A percentile compares a stretch with the other conserved stretches of the same genome.
These are phyloP conservation scores for Poecilobothrus nobilitatus DNA, from an alignment of 2,888 invertebrate genomes.

Conservation along the genomic window DNA sequence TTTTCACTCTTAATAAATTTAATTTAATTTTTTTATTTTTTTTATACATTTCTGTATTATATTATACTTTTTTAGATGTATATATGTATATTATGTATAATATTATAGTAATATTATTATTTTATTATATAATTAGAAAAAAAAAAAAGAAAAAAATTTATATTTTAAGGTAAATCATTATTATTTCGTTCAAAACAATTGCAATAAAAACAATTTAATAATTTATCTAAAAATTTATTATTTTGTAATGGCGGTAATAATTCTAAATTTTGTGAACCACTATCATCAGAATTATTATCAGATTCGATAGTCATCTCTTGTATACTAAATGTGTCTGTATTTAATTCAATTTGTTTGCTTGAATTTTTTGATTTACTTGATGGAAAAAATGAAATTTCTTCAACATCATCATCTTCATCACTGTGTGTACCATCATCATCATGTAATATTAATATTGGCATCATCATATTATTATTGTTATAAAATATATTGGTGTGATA, in stretches of 20 bases:
- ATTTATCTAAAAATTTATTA: conserved; percentile 30
- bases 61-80: too few relatives aligned
- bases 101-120: too few relatives aligned
- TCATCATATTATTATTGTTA: too few relatives aligned
- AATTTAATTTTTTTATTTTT: too few relatives aligned
- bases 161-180: not conserved
- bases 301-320: conserved; percentile 45
- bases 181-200: conserved; percentile 2
- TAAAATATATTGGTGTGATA: too few relatives aligned
- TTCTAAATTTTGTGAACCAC: conserved; percentile 41
- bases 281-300: conserved; percentile 40
- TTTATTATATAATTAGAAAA: too few relatives aligned
- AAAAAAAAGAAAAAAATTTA: too few relatives aligned
- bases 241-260: conserved; percentile 36
- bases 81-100: too few relatives aligned
- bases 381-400: conserved; percentile 43
- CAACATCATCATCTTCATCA: conserved; percentile 34
- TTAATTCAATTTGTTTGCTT: conserved; percentile 33
- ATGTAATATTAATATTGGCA: too few relatives aligned
- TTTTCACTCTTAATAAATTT: too few relatives aligned
- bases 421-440: not conserved
- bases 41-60: too few relatives aligned
- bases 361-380: conserved; percentile 31
- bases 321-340: conserved; percentile 43
- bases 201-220: conserved; percentile 28